Percentiles rank a stretch among this genome's conserved stretches.
These are phyloP conservation scores for Muscidifurax raptorellus DNA, from an alignment of 1,140 invertebrate genomes.

Conservation along the genomic window DNA sequence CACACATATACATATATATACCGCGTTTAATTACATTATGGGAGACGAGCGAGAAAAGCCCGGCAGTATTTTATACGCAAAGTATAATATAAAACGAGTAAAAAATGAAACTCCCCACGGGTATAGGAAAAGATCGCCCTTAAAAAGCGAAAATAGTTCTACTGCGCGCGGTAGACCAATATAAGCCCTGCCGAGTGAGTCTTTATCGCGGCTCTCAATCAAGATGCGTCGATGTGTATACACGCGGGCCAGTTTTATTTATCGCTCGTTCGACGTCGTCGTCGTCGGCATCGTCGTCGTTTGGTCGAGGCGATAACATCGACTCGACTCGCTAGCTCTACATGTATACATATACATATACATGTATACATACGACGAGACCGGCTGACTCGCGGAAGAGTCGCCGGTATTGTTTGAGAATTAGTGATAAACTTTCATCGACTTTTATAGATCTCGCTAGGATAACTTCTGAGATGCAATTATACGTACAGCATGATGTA, in stretches of 20 bases:
- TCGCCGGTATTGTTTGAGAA: constrained; percentile 7
- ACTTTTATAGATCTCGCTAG: background rate
- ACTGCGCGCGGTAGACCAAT: background rate
- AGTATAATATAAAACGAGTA: too few relatives aligned
- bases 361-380: background rate
- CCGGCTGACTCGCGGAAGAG: background rate
- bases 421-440: constrained; percentile 22
- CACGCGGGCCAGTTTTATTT: constrained; percentile 26
- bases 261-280: constrained; percentile 12
- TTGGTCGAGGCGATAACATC: constrained; percentile 20
- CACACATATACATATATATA: too few relatives aligned
- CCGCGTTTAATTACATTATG: too few relatives aligned
- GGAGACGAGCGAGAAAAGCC: too few relatives aligned
- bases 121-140: too few relatives aligned
- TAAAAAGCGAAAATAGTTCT: background rate
- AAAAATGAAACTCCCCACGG: too few relatives aligned
- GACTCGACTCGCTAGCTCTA: background rate
- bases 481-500: too few relatives aligned
- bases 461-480: background rate
- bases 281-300: background rate
- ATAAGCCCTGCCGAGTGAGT: background rate
- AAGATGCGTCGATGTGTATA: constrained; percentile 5
- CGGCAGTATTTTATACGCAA: too few relatives aligned
- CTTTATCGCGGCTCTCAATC: constrained; percentile 23
- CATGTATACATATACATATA: background rate